Evolutionary conservation across 2,113 vertebrate genomes (phyloP), one percentile per base, ranked within the genome.

Genomic region (Phasianus colchicus): DNA sequence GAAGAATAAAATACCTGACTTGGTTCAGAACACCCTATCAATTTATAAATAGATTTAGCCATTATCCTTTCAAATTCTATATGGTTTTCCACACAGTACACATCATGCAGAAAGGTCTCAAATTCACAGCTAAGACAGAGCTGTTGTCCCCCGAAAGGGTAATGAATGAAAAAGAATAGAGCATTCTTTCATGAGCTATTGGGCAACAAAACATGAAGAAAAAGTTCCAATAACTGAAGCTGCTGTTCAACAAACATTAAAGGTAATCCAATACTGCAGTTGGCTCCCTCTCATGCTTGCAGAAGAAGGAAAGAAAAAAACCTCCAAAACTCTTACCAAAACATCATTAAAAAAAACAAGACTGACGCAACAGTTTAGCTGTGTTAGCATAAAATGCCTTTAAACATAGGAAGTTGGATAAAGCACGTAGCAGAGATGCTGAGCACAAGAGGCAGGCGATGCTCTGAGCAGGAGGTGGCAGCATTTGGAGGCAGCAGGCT

Each of bases 81-180:
- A 12, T 14, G 17, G 58, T 93, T 88, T 86, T 77, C 73, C 73
- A 93, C 22, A 48, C 86, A 88, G 60, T 36, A 67, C 13, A 15
- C 12, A 77, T 48, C 8, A 66, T 17, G 77, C 20, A 65, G n/a
- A 78, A 75, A 60, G 30, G 43, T 82, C 40, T 89, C 4, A 1
- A 58, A 85, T 91, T 76, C 67, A 75, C 29, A 93, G 45, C 77
- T 71, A 88, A 61, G 88, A 42, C 69, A 89, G 70, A 65, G 70
- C 61, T 71, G 45, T 48, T 84, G 78, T 82, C 66, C 50, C 63
- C 71, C 63, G 40, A 82, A 80, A 90, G 55, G 34, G 21, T 20
- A 77, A 85, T 11, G 47, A 86, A 92, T 43, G 63, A 94, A 83
- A 63, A 82, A 82, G 64, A 93, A 91, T 82, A 90, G 81, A 90